Evolutionary conservation across 2,113 vertebrate genomes (phyloP).

Genomic region (Grantiella picta): DNA sequence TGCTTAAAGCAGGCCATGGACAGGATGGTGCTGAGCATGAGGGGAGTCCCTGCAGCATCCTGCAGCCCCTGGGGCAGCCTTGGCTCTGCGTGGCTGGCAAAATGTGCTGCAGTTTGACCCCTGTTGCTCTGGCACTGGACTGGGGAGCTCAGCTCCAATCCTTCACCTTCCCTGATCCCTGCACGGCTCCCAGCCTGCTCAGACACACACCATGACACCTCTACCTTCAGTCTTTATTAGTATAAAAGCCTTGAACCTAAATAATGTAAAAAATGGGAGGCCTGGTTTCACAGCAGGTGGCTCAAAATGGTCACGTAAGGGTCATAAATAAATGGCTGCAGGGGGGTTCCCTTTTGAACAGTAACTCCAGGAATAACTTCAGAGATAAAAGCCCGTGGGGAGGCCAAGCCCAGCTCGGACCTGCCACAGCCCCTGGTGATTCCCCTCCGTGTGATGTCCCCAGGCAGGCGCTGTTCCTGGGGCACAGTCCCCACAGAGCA

Average conservation of each 20-base stretch:
- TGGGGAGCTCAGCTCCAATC: not conserved
- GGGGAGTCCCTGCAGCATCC: not conserved
- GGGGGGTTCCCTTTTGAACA: not conserved
- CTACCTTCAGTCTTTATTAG: constrained; percentile 38
- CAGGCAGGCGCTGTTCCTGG: accelerated
- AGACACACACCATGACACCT: accelerated
- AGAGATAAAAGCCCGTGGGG: not conserved
- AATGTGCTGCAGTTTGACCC: not conserved
- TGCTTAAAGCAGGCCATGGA: not conserved
- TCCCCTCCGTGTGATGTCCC: not conserved
- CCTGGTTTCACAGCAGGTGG: not conserved
- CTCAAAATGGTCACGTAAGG: not conserved
- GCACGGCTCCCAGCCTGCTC: not conserved
- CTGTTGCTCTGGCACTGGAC: accelerated
- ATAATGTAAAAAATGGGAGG: not conserved
- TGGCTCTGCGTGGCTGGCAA: accelerated
- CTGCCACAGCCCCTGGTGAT: not conserved
- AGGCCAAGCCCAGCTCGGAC: not conserved
- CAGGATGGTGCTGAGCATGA: not conserved
- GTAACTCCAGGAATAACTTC: not conserved
- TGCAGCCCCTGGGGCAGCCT: not conserved
- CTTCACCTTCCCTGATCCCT: not conserved
- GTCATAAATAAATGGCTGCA: not conserved
- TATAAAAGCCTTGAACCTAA: constrained; percentile 26
- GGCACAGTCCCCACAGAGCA: accelerated